Base-by-base conservation (phyloP, 2,888 invertebrate species). In the Polylopha cassiicola region DNA sequence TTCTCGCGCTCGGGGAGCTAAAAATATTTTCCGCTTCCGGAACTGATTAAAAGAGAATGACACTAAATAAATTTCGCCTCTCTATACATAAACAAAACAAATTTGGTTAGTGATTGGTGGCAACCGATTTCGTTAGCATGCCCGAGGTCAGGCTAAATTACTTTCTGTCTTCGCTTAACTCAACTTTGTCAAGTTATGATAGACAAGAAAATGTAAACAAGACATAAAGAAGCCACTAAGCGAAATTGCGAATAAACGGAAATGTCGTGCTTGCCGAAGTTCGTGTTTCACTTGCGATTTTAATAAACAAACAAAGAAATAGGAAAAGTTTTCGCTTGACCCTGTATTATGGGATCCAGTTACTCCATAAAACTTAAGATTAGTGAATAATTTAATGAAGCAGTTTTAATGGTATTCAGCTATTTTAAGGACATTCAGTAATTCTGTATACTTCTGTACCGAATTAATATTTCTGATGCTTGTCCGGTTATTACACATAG, bases 281-380 rank as follows among this genome's bases (percentile, higher is more conserved):
- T 71, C 64, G 68, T 64, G 63, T 61, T 73, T 66, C 61, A 53
- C 61, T 59, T 57, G 57, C 58, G 60, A 63, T 71, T 74, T 76
- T 72, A 73, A 74, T 73, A 77, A 78, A 75, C 71, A 78, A 74
- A 71, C 66, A 72, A 58, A 53, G 52, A 58, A 73, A 77, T 70
- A 66, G 60, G 58, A 50, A 67, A 80, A 78, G 65, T 75, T 78
- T 65, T 50, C 38, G 51, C 57, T 65, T 65, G 70, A 65, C 69
- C 71, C 61, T 61, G 58, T 61, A 61, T 60, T 60, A 49, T 52
- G 7, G 22, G 9, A 14, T 20, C n/a, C n/a, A n/a, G n/a, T n/a
- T n/a, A n/a, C n/a, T n/a, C n/a, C n/a, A n/a, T n/a, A n/a, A n/a
- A n/a, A n/a, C n/a, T n/a, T n/a, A 22, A 5, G 11, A 0, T 13